phyloP scores from a whole-genome alignment of 2,113 vertebrate genomes.

The Gavia stellata region DNA sequence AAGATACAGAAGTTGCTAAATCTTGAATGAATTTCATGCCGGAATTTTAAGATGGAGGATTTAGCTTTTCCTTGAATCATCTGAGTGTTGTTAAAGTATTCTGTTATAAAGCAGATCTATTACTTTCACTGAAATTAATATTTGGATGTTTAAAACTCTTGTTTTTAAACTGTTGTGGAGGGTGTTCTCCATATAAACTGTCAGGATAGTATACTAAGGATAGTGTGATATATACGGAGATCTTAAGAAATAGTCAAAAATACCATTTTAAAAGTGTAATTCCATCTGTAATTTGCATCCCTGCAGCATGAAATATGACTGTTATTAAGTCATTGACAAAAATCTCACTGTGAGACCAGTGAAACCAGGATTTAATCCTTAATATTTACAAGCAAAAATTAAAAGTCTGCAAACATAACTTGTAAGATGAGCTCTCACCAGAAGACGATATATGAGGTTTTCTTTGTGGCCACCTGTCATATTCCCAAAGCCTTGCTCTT shows the following conservation, averaged over 20 bases:
- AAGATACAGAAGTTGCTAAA: background rate
- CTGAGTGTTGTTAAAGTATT: background rate
- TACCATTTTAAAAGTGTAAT: background rate
- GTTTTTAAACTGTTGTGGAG: background rate
- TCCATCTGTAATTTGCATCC: background rate
- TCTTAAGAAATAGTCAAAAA: background rate
- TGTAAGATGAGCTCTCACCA: background rate
- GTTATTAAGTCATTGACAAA: background rate
- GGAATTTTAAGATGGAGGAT: background rate
- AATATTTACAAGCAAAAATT: background rate
- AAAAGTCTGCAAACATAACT: background rate
- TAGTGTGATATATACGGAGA: background rate
- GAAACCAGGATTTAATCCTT: background rate
- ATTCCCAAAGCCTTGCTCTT: background rate
- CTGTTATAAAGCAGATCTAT: background rate
- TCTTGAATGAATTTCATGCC: slow-evolving; percentile 9
- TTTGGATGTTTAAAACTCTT: background rate
- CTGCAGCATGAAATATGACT: background rate
- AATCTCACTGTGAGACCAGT: background rate
- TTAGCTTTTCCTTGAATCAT: background rate
- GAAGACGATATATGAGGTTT: background rate
- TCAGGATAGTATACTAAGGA: background rate
- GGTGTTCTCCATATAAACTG: background rate
- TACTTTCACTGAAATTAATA: background rate
- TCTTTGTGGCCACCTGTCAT: background rate